phyloP scores from a whole-genome alignment of 2,113 vertebrate species.

The Gallinago undulata region DNA sequence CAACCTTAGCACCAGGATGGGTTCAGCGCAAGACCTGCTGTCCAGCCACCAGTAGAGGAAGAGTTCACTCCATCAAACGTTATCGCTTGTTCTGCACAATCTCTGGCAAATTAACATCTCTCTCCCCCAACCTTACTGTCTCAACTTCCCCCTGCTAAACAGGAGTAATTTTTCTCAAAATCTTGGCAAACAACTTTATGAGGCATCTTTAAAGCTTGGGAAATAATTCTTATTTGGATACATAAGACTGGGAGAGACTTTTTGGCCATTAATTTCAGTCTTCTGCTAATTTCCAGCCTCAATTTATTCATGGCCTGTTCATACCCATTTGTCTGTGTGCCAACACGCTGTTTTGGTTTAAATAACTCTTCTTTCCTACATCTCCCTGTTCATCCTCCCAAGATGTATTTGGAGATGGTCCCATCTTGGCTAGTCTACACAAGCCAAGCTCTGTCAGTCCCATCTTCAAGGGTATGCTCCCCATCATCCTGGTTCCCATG shows the following conservation, averaged over 20 bases:
- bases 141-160: slow-evolving; percentile 7
- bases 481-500: rapidly evolving
- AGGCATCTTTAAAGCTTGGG: not conserved
- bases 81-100: not conserved
- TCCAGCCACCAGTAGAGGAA: not conserved
- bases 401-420: not conserved
- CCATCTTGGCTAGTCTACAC: not conserved
- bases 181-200: slow-evolving; percentile 7
- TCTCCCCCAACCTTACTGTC: not conserved
- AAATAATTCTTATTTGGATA: slow-evolving; percentile 44
- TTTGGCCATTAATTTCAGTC: slow-evolving; percentile 35
- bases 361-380: not conserved
- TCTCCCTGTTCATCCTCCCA: not conserved
- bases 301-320: slow-evolving; percentile 40
- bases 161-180: slow-evolving; percentile 1
- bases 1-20: not conserved
- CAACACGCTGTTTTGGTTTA: not conserved
- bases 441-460: not conserved
- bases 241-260: not conserved
- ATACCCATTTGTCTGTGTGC: slow-evolving; percentile 13
- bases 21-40: not conserved
- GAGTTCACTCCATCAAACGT: not conserved
- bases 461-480: not conserved
- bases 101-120: not conserved
- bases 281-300: slow-evolving; percentile 40